Evolutionary conservation across 37 sponge, comb jelly and placozoan species (phyloP).

Genomic region (Haliclona indistincta): DNA sequence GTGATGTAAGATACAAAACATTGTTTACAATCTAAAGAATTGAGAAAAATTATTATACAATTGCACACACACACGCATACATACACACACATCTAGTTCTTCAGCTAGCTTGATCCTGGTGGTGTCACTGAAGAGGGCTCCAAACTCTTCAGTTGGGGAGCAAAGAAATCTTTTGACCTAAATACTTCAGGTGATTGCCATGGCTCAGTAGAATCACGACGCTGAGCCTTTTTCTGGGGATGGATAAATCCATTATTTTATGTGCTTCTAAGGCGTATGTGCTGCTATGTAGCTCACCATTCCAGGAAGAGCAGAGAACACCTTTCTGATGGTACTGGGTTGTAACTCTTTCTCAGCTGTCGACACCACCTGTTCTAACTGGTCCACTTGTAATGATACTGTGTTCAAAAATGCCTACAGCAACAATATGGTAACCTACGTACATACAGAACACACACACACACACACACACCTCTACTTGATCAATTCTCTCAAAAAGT

Average conservation of each 20-base stretch:
- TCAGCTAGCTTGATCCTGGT: neutral
- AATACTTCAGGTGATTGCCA: slow-evolving; percentile 64
- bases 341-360: slow-evolving; percentile 66
- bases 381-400: slow-evolving; percentile 49
- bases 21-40: neutral
- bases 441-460: neutral
- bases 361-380: slow-evolving; percentile 48
- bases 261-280: neutral
- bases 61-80: neutral
- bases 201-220: slow-evolving; percentile 4
- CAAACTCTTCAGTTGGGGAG: neutral
- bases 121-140: neutral
- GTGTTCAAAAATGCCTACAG: slow-evolving; percentile 58
- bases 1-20: neutral
- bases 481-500: slow-evolving; percentile 62
- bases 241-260: neutral
- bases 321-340: slow-evolving; percentile 64
- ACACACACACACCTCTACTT: slow-evolving; percentile 55
- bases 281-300: slow-evolving; percentile 5
- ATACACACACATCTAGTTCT: neutral
- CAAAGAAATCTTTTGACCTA: slow-evolving; percentile 40
- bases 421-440: neutral
- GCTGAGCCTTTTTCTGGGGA: slow-evolving; percentile 11
- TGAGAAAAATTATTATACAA: neutral
- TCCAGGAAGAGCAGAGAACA: slow-evolving; percentile 55